Conservation (phyloP, 2,113 vertebrate genomes). For the Heliornis fulica region DNA sequence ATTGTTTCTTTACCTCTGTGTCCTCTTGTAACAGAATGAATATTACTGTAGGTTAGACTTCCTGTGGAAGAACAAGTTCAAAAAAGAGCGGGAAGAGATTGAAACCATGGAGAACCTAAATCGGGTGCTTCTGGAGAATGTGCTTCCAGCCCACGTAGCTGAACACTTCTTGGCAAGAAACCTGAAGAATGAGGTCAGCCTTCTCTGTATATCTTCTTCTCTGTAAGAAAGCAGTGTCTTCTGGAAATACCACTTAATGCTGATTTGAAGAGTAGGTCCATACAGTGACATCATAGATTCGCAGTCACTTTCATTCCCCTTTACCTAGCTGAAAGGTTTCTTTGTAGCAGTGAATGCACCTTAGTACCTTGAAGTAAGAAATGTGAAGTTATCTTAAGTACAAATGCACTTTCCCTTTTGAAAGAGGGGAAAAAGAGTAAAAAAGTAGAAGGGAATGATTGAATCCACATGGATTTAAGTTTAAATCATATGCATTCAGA, state of each 20-base stretch:
- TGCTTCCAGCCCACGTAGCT: conserved; percentile 94
- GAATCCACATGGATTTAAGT: not conserved
- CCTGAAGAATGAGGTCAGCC: conserved; percentile 94
- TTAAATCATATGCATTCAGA: not conserved
- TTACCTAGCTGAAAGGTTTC: not conserved
- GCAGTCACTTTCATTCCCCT: not conserved
- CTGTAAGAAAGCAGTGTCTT: not conserved
- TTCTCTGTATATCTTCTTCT: not conserved
- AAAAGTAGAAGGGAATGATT: not conserved
- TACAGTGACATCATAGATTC: not conserved
- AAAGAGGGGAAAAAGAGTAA: not conserved
- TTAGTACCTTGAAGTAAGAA: not conserved
- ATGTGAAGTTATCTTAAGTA: not conserved
- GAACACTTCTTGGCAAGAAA: conserved; percentile 97
- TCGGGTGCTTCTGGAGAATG: conserved; percentile 94
- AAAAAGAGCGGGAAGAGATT: conserved; percentile 98
- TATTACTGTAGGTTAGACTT: conserved; percentile 99
- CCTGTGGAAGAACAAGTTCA: conserved; percentile 99
- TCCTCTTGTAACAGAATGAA: conserved; percentile 99
- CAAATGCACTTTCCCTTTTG: not conserved
- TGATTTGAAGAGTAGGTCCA: not conserved
- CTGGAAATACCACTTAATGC: not conserved
- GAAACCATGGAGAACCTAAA: conserved; percentile 99
- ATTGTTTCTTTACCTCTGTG: conserved; percentile 97
- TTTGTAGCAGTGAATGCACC: not conserved